phyloP scores from a whole-genome alignment of 2,113 vertebrate genomes.

The Oxygymnocypris stewartii region DNA sequence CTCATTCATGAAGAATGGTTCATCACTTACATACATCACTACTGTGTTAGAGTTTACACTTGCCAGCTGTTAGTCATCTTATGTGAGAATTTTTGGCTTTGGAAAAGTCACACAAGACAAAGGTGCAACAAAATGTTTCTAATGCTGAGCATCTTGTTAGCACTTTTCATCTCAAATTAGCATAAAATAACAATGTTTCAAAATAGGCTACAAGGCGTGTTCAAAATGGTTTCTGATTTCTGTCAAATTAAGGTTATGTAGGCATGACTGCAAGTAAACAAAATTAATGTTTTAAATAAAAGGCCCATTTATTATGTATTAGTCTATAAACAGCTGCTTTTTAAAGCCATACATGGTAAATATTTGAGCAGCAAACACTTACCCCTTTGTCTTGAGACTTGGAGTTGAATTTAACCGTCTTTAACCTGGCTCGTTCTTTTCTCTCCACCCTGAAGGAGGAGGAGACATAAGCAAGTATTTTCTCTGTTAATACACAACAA shows the following conservation, averaged over 20 bases:
- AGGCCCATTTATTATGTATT: neutral
- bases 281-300: neutral
- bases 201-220: neutral
- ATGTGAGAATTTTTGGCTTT: conserved; percentile 44
- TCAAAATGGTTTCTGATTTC: neutral
- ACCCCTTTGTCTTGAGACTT: conserved; percentile 94
- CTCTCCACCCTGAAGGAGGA: conserved; percentile 86
- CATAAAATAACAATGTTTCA: conserved; percentile 19
- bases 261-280: neutral
- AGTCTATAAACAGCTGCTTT: neutral
- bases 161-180: conserved; percentile 34
- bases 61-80: conserved; percentile 34
- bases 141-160: conserved; percentile 29
- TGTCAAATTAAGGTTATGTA: neutral
- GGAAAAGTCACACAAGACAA: conserved; percentile 24
- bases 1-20: conserved; percentile 18
- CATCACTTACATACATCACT: neutral
- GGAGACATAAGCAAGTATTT: neutral
- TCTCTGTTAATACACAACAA: neutral
- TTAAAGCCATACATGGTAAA: neutral
- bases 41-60: conserved; percentile 12
- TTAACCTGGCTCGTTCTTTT: conserved; percentile 92
- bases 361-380: conserved; percentile 67
- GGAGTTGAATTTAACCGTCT: conserved; percentile 89
- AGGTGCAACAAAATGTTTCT: conserved; percentile 13